These are phyloP conservation scores for Palaemon carinicauda DNA, from an alignment of 1,140 invertebrate species.

Conservation along the genomic window DNA sequence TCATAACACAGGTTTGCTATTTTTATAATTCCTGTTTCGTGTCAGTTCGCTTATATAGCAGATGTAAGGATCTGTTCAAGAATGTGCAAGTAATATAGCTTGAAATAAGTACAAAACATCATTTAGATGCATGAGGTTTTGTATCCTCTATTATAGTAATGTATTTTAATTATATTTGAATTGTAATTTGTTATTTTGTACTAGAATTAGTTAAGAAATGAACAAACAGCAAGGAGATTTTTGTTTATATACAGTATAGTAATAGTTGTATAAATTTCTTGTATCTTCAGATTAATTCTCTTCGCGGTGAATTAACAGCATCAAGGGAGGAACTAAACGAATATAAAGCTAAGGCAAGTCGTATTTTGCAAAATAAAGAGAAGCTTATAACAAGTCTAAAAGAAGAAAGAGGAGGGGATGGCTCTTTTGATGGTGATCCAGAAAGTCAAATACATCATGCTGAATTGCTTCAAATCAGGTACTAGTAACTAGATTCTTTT, in stretches of 20 bases:
- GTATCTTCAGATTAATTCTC: conserved; percentile 21
- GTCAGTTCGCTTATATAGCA: too few relatives aligned
- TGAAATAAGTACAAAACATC: too few relatives aligned
- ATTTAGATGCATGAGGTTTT: too few relatives aligned
- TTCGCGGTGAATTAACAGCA: conserved; percentile 63
- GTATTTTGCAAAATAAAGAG: conserved; percentile 81
- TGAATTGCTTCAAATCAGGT: conserved; percentile 68
- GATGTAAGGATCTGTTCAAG: too few relatives aligned
- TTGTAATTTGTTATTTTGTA: too few relatives aligned
- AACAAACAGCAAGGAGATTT: too few relatives aligned
- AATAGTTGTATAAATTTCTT: neutral
- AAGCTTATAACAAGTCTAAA: conserved; percentile 75
- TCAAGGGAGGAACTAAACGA: conserved; percentile 74
- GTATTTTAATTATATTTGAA: too few relatives aligned
- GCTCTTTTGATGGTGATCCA: conserved; percentile 63
- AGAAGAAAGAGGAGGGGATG: conserved; percentile 64
- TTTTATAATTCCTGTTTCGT: neutral
- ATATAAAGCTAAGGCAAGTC: conserved; percentile 76
- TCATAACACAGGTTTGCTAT: conserved; percentile 5
- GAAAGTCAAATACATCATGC: conserved; percentile 58
- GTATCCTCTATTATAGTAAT: too few relatives aligned
- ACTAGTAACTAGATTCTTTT: neutral
- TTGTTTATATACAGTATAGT: neutral
- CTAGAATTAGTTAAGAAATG: too few relatives aligned
- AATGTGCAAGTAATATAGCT: too few relatives aligned